Percentiles rank a stretch among this genome's conserved stretches.
Evolutionary conservation across 2,113 vertebrate genomes (phyloP).

Genomic region (Bubo scandiacus): DNA sequence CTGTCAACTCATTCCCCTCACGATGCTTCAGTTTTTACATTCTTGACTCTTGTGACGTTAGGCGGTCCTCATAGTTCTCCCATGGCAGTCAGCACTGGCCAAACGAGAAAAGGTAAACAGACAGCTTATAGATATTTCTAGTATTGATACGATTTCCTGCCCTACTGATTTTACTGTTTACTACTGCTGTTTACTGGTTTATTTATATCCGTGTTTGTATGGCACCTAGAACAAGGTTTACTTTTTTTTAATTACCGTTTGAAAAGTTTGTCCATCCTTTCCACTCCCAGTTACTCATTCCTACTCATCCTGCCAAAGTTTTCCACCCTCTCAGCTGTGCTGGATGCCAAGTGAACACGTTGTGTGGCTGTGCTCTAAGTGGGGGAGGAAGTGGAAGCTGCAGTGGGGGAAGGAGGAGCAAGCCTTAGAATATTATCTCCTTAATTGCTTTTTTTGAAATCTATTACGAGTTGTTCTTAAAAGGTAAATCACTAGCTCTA

Average conservation of each 20-base stretch:
- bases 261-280: not conserved
- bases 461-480: not conserved
- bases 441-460: not conserved
- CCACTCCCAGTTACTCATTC: not conserved
- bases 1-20: not conserved
- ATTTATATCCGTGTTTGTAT: not conserved
- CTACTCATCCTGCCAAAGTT: constrained; percentile 34
- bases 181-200: not conserved
- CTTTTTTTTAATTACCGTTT: not conserved
- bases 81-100: not conserved
- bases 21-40: not conserved
- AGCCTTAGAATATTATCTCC: not conserved
- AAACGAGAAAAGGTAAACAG: not conserved
- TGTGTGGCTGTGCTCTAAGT: not conserved
- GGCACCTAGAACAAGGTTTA: not conserved
- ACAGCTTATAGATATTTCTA: not conserved
- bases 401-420: not conserved
- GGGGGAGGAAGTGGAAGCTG: constrained; percentile 10
- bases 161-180: not conserved
- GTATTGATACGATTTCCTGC: not conserved
- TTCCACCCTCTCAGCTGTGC: constrained; percentile 4
- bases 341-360: constrained; percentile 24
- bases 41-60: not conserved
- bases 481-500: not conserved
- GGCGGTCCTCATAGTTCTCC: not conserved